A percentile compares a stretch with the other conserved stretches of the same genome.
Conservation (phyloP, 2,113 vertebrate genomes). For the Hydropotes inermis region DNA sequence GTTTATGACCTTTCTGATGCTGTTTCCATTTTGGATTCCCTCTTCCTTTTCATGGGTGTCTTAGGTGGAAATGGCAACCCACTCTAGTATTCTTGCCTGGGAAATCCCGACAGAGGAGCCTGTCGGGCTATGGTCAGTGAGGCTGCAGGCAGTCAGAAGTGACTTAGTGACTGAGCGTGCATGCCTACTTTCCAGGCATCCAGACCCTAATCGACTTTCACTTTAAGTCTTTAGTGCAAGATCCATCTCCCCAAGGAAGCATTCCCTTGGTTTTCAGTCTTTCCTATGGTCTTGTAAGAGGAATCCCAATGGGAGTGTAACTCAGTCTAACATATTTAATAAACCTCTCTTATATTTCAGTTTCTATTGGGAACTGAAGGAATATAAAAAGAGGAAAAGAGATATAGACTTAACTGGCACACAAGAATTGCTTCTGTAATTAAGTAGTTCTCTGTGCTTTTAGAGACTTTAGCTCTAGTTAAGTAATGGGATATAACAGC, state of each 20-base stretch:
- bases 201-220: neutral
- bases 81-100: neutral
- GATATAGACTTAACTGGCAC: neutral
- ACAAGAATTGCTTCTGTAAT: neutral
- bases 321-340: neutral
- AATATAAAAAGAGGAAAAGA: slow-evolving; percentile 1
- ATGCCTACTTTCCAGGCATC: neutral
- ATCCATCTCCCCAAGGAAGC: neutral
- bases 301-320: neutral
- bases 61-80: neutral
- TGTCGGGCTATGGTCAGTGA: neutral
- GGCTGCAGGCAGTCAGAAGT: neutral
- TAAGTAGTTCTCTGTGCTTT: neutral
- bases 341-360: neutral
- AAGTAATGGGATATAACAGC: neutral
- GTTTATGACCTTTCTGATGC: neutral
- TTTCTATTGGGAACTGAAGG: neutral
- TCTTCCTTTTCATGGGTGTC: neutral
- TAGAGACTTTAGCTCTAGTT: neutral
- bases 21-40: neutral
- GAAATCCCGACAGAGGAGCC: neutral
- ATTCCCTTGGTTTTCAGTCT: neutral
- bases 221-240: neutral
- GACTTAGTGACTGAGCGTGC: neutral
- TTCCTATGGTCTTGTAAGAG: neutral